A percentile compares a stretch with the other conserved stretches of the same genome.
Conservation (phyloP, 2,888 invertebrate species). For the Eupithecia subumbrata region DNA sequence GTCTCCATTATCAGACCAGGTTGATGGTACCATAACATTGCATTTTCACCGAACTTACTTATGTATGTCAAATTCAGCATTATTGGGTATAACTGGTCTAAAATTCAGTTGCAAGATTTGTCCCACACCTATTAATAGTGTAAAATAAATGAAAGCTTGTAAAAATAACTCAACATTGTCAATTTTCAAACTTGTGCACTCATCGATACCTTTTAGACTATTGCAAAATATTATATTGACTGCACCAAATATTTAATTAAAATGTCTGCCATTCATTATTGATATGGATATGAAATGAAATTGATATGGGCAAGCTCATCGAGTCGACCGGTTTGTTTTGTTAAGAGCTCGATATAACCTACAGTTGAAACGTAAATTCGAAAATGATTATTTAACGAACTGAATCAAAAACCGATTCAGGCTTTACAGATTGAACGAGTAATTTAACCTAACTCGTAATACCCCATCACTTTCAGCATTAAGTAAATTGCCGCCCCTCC, state of each 20-base stretch:
- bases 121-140: no score
- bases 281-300: neutral
- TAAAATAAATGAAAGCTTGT: no score
- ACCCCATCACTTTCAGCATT: slow-evolving; percentile 1
- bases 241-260: neutral
- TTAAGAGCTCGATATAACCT: neutral
- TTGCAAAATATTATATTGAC: neutral
- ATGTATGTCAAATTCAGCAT: no score
- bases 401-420: neutral
- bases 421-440: neutral
- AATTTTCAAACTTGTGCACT: neutral
- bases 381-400: neutral
- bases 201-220: neutral
- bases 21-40: no score
- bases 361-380: neutral
- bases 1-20: no score
- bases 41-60: no score
- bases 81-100: no score
- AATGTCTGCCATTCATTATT: neutral
- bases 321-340: neutral
- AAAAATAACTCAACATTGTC: no score
- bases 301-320: neutral
- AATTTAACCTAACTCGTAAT: neutral
- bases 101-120: no score
- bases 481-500: slow-evolving; percentile 1